Conservation (phyloP, 2,888 invertebrate genomes). For the Macaria notata region DNA sequence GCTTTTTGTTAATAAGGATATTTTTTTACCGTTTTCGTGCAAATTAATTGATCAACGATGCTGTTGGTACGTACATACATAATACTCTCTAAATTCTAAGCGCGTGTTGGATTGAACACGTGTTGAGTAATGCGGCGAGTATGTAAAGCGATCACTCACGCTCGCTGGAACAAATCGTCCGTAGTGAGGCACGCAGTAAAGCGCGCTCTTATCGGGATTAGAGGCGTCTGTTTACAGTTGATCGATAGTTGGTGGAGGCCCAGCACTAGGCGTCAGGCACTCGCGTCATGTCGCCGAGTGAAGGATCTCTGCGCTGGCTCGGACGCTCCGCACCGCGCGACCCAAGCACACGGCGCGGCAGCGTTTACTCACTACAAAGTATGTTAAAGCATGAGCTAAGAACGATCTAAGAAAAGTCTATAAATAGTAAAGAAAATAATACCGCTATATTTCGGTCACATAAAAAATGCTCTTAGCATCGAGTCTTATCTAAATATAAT, state of each 20-base stretch:
- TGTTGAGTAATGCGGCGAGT: too few relatives aligned
- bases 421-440: too few relatives aligned
- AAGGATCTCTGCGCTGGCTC: conserved; percentile 54
- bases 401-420: neutral
- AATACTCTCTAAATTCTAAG: too few relatives aligned
- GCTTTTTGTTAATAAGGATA: neutral
- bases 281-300: conserved; percentile 60
- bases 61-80: too few relatives aligned
- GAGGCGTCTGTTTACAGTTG: conserved; percentile 56
- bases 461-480: too few relatives aligned
- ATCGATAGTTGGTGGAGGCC: conserved; percentile 42
- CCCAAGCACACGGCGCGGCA: conserved; percentile 13
- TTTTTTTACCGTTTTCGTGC: neutral
- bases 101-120: too few relatives aligned
- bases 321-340: conserved; percentile 37
- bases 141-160: conserved; percentile 21
- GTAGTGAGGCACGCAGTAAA: conserved; percentile 21
- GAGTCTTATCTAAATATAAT: too few relatives aligned
- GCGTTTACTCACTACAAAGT: conserved; percentile 18
- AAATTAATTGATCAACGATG: too few relatives aligned
- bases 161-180: conserved; percentile 34
- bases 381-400: neutral
- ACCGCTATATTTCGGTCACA: too few relatives aligned
- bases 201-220: conserved; percentile 47
- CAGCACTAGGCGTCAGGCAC: conserved; percentile 46